Evolutionary conservation across 1,140 invertebrate genomes (phyloP).

Genomic region (Scaptomyza montana): DNA sequence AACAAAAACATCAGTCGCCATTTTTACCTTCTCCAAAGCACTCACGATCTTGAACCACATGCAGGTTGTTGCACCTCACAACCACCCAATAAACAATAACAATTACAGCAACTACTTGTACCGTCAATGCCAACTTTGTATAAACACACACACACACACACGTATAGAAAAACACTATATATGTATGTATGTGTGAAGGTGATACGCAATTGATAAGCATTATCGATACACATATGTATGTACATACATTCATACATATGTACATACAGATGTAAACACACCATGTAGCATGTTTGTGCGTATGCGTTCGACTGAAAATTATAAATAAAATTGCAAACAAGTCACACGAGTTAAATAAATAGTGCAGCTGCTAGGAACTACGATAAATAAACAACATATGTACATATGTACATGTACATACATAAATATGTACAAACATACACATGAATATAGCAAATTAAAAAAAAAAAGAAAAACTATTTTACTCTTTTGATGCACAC

Average conservation of each 20-base stretch:
- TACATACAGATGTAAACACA: too few relatives aligned
- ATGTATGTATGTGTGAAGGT: not conserved
- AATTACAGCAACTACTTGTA: conserved; percentile 31
- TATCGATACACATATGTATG: conserved; percentile 6
- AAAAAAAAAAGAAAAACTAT: conserved; percentile 38
- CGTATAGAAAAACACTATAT: conserved; percentile 14
- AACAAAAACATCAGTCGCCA: conserved; percentile 38
- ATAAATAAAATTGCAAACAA: conserved; percentile 32
- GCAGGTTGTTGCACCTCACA: conserved; percentile 78
- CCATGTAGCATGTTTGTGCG: too few relatives aligned
- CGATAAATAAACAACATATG: conserved; percentile 19
- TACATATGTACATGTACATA: conserved; percentile 9
- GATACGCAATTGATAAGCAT: conserved; percentile 20
- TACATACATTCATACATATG: not conserved
- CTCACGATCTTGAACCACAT: conserved; percentile 79
- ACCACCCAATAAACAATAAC: conserved; percentile 32
- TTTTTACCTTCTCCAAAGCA: conserved; percentile 46
- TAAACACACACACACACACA: conserved; percentile 25
- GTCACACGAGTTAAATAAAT: conserved; percentile 29
- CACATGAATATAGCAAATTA: conserved; percentile 6
- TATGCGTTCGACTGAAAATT: conserved; percentile 13
- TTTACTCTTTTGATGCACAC: not conserved
- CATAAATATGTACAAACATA: conserved; percentile 2
- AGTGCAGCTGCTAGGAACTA: conserved; percentile 15
- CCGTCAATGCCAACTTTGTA: conserved; percentile 42